A percentile compares a stretch with the other conserved stretches of the same genome.
Evolutionary conservation across 2,113 vertebrate genomes (phyloP).

Genomic region (Stigmatopora argus): DNA sequence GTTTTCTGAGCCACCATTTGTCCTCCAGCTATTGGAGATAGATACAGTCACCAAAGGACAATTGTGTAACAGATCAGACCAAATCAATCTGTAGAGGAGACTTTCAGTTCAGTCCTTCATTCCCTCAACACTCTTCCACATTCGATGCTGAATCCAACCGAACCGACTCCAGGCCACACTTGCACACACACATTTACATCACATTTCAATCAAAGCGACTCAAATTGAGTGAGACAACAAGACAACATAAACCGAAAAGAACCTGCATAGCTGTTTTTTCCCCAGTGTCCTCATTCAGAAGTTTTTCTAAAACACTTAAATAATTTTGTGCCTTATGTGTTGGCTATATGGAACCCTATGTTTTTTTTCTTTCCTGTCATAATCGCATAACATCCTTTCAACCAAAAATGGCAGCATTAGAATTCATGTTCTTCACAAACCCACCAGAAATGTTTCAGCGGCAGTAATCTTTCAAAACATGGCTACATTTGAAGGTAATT

Average conservation of each 20-base stretch:
- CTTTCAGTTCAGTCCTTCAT: conserved; percentile 30
- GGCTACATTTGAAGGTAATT: neutral
- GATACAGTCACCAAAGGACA: conserved; percentile 35
- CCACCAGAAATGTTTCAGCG: neutral
- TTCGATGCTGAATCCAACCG: conserved; percentile 10
- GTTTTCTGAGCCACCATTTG: conserved; percentile 24
- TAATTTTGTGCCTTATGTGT: neutral
- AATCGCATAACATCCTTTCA: neutral
- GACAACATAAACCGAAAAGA: conserved; percentile 1
- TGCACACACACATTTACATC: neutral
- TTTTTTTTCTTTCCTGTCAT: neutral
- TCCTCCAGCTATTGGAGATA: conserved; percentile 45
- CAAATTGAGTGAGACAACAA: conserved; percentile 35
- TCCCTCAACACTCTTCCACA: conserved; percentile 38
- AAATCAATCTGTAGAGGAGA: conserved; percentile 46
- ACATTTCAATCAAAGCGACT: conserved; percentile 15
- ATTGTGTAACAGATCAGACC: conserved; percentile 34
- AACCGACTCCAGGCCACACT: conserved; percentile 16
- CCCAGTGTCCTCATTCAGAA: conserved; percentile 7
- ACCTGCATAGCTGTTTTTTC: neutral
- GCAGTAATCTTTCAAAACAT: neutral
- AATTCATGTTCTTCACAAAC: neutral
- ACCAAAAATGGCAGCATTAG: neutral
- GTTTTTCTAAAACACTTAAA: neutral
- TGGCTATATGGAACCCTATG: neutral